Evolutionary conservation across 1,140 invertebrate genomes (phyloP).

Genomic region (Piezodorus guildinii): DNA sequence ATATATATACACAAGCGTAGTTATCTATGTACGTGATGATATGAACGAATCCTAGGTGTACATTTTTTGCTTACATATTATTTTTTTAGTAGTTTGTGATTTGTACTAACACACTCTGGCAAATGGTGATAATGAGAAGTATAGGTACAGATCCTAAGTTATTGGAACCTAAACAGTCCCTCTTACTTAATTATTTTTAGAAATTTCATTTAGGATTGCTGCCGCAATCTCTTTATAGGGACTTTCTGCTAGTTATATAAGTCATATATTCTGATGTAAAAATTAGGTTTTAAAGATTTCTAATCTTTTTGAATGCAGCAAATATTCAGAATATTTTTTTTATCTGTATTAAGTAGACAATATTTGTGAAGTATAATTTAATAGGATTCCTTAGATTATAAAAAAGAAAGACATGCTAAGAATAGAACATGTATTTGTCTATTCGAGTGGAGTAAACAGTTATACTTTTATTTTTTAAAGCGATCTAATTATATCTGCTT

Average conservation of each 20-base stretch:
- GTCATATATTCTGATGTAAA: too few relatives aligned
- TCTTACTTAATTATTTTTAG: background rate
- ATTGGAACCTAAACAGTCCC: slow-evolving; percentile 1
- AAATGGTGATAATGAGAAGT: background rate
- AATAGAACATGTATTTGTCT: slow-evolving; percentile 8
- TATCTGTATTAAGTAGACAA: background rate
- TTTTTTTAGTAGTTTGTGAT: background rate
- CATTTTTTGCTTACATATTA: background rate
- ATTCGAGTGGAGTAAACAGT: background rate
- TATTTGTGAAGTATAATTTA: background rate
- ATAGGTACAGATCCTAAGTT: background rate
- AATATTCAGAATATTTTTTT: slow-evolving; percentile 1
- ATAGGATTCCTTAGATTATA: too few relatives aligned
- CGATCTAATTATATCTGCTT: slow-evolving; percentile 1
- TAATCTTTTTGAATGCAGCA: background rate
- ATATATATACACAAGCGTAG: slow-evolving; percentile 10
- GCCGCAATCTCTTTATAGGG: too few relatives aligned
- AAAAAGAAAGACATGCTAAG: slow-evolving; percentile 11
- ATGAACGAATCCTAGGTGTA: slow-evolving; percentile 9
- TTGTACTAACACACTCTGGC: slow-evolving; percentile 11
- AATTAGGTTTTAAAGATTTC: background rate
- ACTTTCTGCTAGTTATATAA: too few relatives aligned
- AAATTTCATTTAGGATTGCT: background rate
- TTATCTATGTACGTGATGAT: slow-evolving; percentile 6
- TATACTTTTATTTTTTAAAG: slow-evolving; percentile 1